Conservation (phyloP, 2,113 vertebrate genomes). For the Anarhynchus alexandrinus region DNA sequence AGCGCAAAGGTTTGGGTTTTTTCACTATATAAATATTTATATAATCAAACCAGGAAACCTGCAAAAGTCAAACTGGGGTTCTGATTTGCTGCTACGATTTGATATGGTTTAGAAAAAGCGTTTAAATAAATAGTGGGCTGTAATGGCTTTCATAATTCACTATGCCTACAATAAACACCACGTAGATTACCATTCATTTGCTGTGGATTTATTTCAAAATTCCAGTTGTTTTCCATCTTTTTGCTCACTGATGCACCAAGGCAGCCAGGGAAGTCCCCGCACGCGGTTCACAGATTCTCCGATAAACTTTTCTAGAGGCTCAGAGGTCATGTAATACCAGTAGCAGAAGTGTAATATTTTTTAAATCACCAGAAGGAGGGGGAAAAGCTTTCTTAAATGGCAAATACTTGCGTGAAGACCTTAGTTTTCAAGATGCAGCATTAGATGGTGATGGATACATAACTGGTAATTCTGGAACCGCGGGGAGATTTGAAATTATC, state of each 20-base stretch:
- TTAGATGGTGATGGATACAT: neutral
- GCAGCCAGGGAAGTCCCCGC: neutral
- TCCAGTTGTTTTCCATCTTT: neutral
- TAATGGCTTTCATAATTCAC: neutral
- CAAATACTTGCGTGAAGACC: neutral
- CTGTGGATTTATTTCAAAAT: constrained; percentile 32
- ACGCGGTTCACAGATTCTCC: neutral
- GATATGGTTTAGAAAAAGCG: neutral
- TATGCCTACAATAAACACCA: constrained; percentile 59
- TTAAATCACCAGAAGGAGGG: neutral
- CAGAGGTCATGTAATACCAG: neutral
- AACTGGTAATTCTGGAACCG: neutral
- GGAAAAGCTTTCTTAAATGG: neutral
- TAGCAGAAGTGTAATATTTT: neutral
- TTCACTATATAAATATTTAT: constrained; percentile 1
- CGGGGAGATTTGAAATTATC: neutral
- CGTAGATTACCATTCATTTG: neutral
- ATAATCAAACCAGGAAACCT: neutral
- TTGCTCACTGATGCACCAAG: neutral
- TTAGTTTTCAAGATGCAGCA: neutral
- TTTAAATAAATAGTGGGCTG: neutral
- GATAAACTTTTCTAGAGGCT: neutral
- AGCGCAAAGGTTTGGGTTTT: neutral
- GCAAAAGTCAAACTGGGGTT: neutral
- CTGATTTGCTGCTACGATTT: neutral